Percentiles rank a stretch among this genome's conserved stretches.
Conservation (phyloP, 1,140 invertebrate genomes). For the Marisa cornuarietis region DNA sequence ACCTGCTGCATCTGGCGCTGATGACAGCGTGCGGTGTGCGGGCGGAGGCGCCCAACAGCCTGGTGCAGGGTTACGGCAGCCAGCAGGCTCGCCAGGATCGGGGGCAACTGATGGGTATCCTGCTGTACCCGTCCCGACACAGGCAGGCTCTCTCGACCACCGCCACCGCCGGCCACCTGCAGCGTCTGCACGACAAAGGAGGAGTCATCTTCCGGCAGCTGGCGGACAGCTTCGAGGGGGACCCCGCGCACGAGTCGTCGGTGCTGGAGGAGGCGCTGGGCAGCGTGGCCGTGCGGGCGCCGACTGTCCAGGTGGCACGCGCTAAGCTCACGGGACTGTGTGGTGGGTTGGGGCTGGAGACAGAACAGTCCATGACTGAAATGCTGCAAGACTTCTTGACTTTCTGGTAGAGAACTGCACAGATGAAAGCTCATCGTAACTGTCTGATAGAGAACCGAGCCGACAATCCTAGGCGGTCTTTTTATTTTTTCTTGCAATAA, state of each 20-base stretch:
- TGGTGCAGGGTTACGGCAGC: too few relatives aligned
- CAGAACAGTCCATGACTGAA: slow-evolving; percentile 12
- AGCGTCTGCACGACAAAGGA: slow-evolving; percentile 20
- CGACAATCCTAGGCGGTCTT: too few relatives aligned
- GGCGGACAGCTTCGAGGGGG: slow-evolving; percentile 1
- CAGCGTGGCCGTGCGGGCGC: slow-evolving; percentile 39
- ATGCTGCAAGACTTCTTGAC: slow-evolving; percentile 28
- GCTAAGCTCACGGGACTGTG: slow-evolving; percentile 32
- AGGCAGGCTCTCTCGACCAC: slow-evolving; percentile 7
- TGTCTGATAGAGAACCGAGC: too few relatives aligned
- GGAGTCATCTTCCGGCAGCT: slow-evolving; percentile 35
- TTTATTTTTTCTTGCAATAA: too few relatives aligned
- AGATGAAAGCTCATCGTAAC: too few relatives aligned
- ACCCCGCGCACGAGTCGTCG: background rate
- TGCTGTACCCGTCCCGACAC: slow-evolving; percentile 42
- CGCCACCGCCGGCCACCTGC: background rate
- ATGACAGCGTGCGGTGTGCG: too few relatives aligned
- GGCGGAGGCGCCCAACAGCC: too few relatives aligned
- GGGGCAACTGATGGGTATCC: slow-evolving; percentile 35
- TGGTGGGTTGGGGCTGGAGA: slow-evolving; percentile 27
- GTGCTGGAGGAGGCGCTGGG: slow-evolving; percentile 32
- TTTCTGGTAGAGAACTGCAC: too few relatives aligned
- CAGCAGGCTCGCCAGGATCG: too few relatives aligned
- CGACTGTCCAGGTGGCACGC: slow-evolving; percentile 13
- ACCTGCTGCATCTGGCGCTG: too few relatives aligned